A percentile compares a stretch with the other conserved stretches of the same genome.
These are phyloP conservation scores for Rosalia funebris DNA, from an alignment of 2,888 invertebrate species.

Conservation along the genomic window DNA sequence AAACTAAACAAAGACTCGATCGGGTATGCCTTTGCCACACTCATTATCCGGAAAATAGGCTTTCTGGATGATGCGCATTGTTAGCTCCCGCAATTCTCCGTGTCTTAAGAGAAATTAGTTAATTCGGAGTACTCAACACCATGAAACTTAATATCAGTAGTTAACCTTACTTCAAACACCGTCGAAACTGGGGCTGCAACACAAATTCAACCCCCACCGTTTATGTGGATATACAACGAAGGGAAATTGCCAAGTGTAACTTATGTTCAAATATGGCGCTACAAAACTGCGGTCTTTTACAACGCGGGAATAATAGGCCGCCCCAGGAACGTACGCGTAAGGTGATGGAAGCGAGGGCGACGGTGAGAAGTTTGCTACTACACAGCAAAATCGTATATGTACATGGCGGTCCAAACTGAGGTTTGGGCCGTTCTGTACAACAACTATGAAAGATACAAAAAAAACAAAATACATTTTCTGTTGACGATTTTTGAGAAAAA, in stretches of 20 bases:
- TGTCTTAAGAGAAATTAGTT: conserved; percentile 57
- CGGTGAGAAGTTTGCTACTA: too few relatives aligned
- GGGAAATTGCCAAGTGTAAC: conserved; percentile 7
- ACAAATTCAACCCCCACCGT: conserved; percentile 4
- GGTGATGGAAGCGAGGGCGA: too few relatives aligned
- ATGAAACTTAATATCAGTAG: conserved; percentile 54
- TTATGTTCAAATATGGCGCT: background rate
- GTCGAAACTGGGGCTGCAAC: conserved; percentile 12
- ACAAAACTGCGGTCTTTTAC: background rate
- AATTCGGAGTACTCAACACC: conserved; percentile 53
- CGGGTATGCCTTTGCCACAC: conserved; percentile 44
- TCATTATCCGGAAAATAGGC: conserved; percentile 54
- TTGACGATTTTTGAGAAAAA: too few relatives aligned
- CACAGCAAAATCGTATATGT: too few relatives aligned
- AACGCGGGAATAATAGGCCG: too few relatives aligned
- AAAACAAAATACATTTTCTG: too few relatives aligned
- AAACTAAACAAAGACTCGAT: conserved; percentile 46
- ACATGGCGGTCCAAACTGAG: too few relatives aligned
- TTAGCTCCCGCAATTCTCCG: conserved; percentile 50
- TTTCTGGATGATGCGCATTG: conserved; percentile 52
- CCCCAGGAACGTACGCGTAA: too few relatives aligned
- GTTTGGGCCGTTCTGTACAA: too few relatives aligned
- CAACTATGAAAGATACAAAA: too few relatives aligned
- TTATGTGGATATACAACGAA: conserved; percentile 4
- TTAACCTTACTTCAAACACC: conserved; percentile 47